Evolutionary conservation across 2,888 invertebrate genomes (phyloP).

Genomic region (Drosophila neonasuta): DNA sequence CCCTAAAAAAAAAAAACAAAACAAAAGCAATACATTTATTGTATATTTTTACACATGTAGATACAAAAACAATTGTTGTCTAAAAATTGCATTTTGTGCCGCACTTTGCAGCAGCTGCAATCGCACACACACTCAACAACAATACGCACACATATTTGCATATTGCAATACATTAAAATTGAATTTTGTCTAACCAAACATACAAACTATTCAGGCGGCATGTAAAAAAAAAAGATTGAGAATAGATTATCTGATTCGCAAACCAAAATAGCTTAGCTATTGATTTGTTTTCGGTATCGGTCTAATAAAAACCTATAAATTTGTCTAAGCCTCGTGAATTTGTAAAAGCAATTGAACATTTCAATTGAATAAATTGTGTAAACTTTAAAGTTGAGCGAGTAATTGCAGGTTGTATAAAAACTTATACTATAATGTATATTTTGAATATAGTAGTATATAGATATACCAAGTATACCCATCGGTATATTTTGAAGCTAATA

Average conservation of each 20-base stretch:
- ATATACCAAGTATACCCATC: too few species aligned
- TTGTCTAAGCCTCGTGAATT: slow-evolving; percentile 4
- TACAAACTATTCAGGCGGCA: not conserved
- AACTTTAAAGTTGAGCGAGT: not conserved
- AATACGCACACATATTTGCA: slow-evolving; percentile 12
- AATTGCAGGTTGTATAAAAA: too few species aligned
- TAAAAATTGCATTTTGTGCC: slow-evolving; percentile 10
- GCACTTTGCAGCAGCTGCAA: slow-evolving; percentile 14
- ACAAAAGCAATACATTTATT: not conserved
- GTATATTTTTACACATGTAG: slow-evolving; percentile 6
- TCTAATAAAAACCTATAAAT: slow-evolving; percentile 2
- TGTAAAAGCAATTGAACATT: not conserved
- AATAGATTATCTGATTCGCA: slow-evolving; percentile 25
- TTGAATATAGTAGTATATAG: too few species aligned
- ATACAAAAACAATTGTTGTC: slow-evolving; percentile 3
- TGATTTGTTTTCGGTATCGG: slow-evolving; percentile 18
- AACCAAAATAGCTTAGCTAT: slow-evolving; percentile 16
- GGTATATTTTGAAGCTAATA: too few species aligned
- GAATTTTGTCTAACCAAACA: slow-evolving; percentile 27
- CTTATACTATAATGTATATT: too few species aligned
- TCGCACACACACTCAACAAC: not conserved
- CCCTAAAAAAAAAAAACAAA: not conserved
- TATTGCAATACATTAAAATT: slow-evolving; percentile 33
- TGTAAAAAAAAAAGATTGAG: slow-evolving; percentile 4
- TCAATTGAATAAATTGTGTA: not conserved